Evolutionary conservation across 2,888 invertebrate genomes (phyloP), one percentile per base, ranked within the genome.

Genomic region (Idaea straminata): DNA sequence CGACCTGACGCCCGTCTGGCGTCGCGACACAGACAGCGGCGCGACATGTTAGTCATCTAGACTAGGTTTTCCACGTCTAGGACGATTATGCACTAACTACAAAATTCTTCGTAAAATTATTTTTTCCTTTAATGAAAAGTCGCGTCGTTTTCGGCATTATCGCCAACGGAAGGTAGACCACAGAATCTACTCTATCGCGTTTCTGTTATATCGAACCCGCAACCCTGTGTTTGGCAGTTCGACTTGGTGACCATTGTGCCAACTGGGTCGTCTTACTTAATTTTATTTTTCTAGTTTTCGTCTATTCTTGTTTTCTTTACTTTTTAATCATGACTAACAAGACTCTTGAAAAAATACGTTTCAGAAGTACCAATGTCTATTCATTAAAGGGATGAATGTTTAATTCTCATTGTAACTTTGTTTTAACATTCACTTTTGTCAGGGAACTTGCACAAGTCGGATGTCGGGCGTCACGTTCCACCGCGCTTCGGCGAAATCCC

Each of bases 401-500:
- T 47, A 47, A 13, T 47, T 47, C 47, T 47, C 13, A 47, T 4
- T 10, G 47, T 47, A 47, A 47, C 47, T 59, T 59, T 4, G 16
- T 59, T 59, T 59, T 25, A 15, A 75, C 77, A 70, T 80, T 77
- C 77, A 77, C 74, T 71, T 75, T 74, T 72, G 79, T 76, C 72
- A 71, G 78, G 83, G 84, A 83, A 83, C 81, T 88, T 88, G 82
- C 83, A 72, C 77, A 86, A 86, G 76, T 81, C 80, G 82, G 83
- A 83, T 82, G 81, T 80, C 79, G 76, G 77, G 81, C 82, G 85
- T 85, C 83, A 87, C 85, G 83, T 82, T 81, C 77, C 83, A 84
- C 63, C 83, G 84, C 83, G 75, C 83, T 87, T 86, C 85, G 77
- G 77, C 83, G 86, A 87, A 88, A 84, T 80, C 77, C 79, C 74